Evolutionary conservation across 1,140 invertebrate genomes (phyloP).

Genomic region (Rhyacophila brunnea): DNA sequence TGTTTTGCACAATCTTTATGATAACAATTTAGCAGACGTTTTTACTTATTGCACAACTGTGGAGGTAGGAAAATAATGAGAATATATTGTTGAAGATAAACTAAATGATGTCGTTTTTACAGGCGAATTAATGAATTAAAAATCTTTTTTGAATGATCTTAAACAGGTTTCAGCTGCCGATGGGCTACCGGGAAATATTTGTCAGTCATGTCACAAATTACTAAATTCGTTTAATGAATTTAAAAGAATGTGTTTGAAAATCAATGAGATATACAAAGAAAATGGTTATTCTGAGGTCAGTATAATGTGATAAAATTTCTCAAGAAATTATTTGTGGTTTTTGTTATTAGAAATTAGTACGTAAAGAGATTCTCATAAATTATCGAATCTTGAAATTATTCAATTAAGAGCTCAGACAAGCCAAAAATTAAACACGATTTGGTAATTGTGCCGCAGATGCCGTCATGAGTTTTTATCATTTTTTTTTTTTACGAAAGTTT

Average conservation of each 20-base stretch:
- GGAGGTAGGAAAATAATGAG: neutral
- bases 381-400: neutral
- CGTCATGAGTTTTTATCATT: too few relatives aligned
- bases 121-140: neutral
- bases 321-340: neutral
- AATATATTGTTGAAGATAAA: neutral
- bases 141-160: neutral
- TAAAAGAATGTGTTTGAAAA: slow-evolving; percentile 10
- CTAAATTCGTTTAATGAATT: slow-evolving; percentile 11
- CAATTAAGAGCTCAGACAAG: too few relatives aligned
- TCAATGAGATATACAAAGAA: neutral
- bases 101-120: neutral
- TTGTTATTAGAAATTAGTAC: neutral
- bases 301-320: neutral
- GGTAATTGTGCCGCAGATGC: too few relatives aligned
- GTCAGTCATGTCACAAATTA: slow-evolving; percentile 5
- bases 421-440: too few relatives aligned
- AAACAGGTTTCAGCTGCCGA: slow-evolving; percentile 2
- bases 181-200: slow-evolving; percentile 11
- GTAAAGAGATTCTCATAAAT: neutral
- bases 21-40: slow-evolving; percentile 1
- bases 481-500: too few relatives aligned
- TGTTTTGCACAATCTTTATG: neutral
- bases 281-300: neutral
- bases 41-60: slow-evolving; percentile 6